Evolutionary conservation across 2,113 vertebrate species (phyloP).

Genomic region (Alosa alosa): DNA sequence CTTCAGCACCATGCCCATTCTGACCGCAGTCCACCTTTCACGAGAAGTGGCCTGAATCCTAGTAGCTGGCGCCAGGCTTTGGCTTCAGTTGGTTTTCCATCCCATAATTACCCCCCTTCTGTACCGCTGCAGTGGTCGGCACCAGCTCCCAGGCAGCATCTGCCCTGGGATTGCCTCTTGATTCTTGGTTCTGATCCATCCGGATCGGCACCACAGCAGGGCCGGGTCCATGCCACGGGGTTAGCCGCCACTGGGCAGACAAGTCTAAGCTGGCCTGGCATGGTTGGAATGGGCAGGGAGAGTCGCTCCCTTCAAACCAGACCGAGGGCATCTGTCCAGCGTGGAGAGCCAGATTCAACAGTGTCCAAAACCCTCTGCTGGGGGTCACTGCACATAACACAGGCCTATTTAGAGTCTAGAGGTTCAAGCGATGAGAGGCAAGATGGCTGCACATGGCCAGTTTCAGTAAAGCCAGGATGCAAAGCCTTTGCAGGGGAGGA

Average conservation of each 20-base stretch:
- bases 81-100: too few species aligned
- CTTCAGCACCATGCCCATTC: too few species aligned
- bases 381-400: neutral
- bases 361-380: neutral
- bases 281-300: neutral
- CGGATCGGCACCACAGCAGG: neutral
- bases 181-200: neutral
- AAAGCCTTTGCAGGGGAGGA: neutral
- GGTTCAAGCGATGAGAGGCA: neutral
- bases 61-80: too few species aligned
- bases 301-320: neutral
- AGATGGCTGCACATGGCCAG: neutral
- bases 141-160: slow-evolving; percentile 1
- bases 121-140: neutral
- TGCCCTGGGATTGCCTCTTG: neutral
- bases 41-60: too few species aligned
- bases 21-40: too few species aligned
- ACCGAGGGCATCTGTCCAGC: neutral
- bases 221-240: neutral
- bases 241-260: too few species aligned
- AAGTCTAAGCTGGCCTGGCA: neutral
- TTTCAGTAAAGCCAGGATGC: neutral
- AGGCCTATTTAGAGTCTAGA: neutral
- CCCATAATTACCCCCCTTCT: too few species aligned
- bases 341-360: neutral